Percentiles rank a stretch among this genome's conserved stretches.
These are phyloP conservation scores for Latrodectus hesperus DNA, from an alignment of 2,888 invertebrate species.

Conservation along the genomic window DNA sequence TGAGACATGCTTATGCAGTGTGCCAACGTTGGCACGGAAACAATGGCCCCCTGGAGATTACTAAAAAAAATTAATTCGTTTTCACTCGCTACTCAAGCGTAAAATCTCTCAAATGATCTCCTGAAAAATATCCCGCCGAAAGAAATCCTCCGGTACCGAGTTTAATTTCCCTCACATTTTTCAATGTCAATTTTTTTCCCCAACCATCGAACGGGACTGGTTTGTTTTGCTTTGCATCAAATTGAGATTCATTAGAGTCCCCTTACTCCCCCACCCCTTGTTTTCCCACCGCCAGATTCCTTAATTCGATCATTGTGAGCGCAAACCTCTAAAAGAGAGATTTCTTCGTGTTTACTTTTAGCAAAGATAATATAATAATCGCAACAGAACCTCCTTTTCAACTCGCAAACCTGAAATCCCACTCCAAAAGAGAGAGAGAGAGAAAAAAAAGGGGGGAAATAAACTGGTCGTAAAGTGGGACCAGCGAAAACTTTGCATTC, in stretches of 20 bases:
- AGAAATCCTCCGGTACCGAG: background rate
- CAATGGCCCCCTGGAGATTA: no score
- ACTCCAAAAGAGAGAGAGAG: constrained; percentile 13
- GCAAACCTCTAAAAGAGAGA: constrained; percentile 17
- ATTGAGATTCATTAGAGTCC: constrained; percentile 47
- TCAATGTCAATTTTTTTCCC: constrained; percentile 23
- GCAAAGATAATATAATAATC: constrained; percentile 65
- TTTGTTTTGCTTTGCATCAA: constrained; percentile 10
- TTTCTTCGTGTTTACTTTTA: constrained; percentile 56
- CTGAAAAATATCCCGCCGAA: no score
- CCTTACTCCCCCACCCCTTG: no score
- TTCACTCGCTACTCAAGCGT: no score
- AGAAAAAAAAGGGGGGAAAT: constrained; percentile 6
- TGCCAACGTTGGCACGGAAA: no score
- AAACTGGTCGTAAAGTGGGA: background rate
- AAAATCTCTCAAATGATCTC: no score
- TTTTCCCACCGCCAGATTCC: background rate
- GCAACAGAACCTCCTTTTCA: constrained; percentile 17
- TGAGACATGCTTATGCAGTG: no score
- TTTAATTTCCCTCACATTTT: constrained; percentile 43
- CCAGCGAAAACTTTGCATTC: constrained; percentile 55
- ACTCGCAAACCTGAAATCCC: constrained; percentile 24
- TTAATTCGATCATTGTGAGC: constrained; percentile 57
- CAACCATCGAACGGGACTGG: background rate
- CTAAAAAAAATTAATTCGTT: no score